A percentile compares a stretch with the other conserved stretches of the same genome.
Evolutionary conservation across 2,113 vertebrate species (phyloP).

Genomic region (Gopherus flavomarginatus): DNA sequence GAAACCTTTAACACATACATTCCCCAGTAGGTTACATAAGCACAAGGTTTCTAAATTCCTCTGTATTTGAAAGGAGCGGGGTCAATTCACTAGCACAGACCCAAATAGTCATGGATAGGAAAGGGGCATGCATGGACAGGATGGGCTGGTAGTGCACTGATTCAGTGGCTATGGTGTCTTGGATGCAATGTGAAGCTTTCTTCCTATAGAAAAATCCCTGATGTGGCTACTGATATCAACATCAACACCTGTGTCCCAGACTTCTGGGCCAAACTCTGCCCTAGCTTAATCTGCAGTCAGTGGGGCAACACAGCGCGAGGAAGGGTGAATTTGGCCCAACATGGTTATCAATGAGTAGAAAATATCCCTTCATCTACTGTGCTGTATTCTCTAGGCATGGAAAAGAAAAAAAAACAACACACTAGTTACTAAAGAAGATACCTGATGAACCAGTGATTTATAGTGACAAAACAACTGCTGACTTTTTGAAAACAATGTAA

Average conservation of each 20-base stretch:
- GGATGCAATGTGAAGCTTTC: background rate
- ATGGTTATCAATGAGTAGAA: background rate
- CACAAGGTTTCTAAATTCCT: background rate
- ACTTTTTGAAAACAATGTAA: background rate
- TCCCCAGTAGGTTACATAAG: background rate
- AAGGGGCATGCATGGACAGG: background rate
- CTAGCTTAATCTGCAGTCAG: background rate
- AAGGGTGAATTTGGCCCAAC: background rate
- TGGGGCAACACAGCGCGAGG: background rate
- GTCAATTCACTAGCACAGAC: background rate
- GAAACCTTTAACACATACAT: background rate
- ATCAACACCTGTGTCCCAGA: background rate
- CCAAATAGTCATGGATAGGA: background rate
- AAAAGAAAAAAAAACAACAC: background rate
- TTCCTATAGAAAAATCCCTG: background rate
- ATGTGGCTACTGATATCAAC: background rate
- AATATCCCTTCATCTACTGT: background rate
- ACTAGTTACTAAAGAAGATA: slow-evolving; percentile 21
- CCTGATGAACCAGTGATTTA: slow-evolving; percentile 18
- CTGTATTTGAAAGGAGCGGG: background rate
- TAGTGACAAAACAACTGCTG: background rate
- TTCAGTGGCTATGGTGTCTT: background rate
- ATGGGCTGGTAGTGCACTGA: rapidly evolving
- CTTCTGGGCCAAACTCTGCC: background rate
- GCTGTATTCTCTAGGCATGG: background rate